Evolutionary conservation across 2,888 invertebrate genomes (phyloP).

Genomic region (Scrobipalpa atriplicella): DNA sequence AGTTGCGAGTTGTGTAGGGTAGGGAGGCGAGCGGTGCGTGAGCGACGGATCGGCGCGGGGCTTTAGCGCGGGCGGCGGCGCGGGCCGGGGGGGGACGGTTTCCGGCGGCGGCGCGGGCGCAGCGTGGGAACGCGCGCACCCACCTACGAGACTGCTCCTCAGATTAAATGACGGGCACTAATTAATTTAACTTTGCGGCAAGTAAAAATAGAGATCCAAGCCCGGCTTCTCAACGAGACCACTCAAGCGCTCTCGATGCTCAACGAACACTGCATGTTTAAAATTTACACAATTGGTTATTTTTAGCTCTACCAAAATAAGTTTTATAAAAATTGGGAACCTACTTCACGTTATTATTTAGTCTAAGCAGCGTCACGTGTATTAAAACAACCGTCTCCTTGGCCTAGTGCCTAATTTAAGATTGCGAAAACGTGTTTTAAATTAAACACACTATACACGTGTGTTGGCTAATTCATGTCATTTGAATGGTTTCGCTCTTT

Average conservation of each 20-base stretch:
- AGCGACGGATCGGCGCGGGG: conserved; percentile 69
- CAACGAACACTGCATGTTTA: not conserved
- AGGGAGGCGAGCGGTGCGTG: conserved; percentile 65
- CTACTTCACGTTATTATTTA: conserved; percentile 2
- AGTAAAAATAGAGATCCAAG: conserved; percentile 64
- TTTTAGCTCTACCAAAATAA: conserved; percentile 3
- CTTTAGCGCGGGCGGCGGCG: conserved; percentile 57
- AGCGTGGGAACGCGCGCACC: conserved; percentile 78
- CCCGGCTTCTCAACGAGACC: conserved; percentile 45
- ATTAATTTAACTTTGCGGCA: conserved; percentile 73
- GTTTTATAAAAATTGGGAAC: not conserved
- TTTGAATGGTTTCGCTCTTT: not conserved
- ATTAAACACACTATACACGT: conserved; percentile 4
- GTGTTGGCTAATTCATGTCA: not conserved
- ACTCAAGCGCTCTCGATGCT: conserved; percentile 20
- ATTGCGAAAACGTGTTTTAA: conserved; percentile 19
- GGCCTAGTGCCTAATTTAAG: conserved; percentile 23
- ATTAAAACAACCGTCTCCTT: conserved; percentile 17
- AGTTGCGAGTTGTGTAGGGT: conserved; percentile 57
- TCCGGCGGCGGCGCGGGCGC: conserved; percentile 77
- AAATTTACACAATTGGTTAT: conserved; percentile 3
- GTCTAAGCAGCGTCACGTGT: conserved; percentile 16
- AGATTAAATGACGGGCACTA: conserved; percentile 76
- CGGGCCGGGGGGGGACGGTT: conserved; percentile 51
- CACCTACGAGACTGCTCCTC: conserved; percentile 70